Evolutionary conservation across 2,797 vertebrate genomes (phyloP).

Genomic region (Bradypodion ventrale): DNA sequence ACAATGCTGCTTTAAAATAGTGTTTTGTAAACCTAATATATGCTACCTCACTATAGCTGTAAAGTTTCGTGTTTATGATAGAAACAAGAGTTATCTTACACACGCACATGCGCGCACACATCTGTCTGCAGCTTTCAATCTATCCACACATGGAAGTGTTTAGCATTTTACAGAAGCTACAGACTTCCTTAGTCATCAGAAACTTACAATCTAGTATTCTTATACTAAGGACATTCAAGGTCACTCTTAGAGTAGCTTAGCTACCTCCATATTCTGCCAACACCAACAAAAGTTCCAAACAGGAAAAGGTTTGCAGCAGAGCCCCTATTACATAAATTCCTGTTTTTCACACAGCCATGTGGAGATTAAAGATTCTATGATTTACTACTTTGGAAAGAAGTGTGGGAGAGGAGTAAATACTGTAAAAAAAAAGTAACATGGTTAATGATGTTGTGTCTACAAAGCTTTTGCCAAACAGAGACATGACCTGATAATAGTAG

Average conservation of each 20-base stretch:
- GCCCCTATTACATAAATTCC: slow-evolving; percentile 81
- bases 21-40: slow-evolving; percentile 52
- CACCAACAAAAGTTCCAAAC: slow-evolving; percentile 77
- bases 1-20: slow-evolving; percentile 45
- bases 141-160: slow-evolving; percentile 48
- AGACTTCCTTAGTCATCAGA: slow-evolving; percentile 76
- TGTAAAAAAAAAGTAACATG: slow-evolving; percentile 69
- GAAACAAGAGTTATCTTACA: slow-evolving; percentile 43
- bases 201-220: slow-evolving; percentile 73
- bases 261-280: slow-evolving; percentile 76
- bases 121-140: neutral
- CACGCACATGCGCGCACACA: slow-evolving; percentile 24
- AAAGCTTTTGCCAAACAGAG: slow-evolving; percentile 58
- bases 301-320: slow-evolving; percentile 80
- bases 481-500: slow-evolving; percentile 55
- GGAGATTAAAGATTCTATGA: slow-evolving; percentile 74
- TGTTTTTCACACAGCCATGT: slow-evolving; percentile 78
- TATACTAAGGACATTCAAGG: slow-evolving; percentile 79
- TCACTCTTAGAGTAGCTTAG: slow-evolving; percentile 75
- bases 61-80: slow-evolving; percentile 54
- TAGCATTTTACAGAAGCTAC: slow-evolving; percentile 66
- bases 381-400: slow-evolving; percentile 71
- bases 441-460: slow-evolving; percentile 69
- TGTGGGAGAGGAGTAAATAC: slow-evolving; percentile 67
- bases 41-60: slow-evolving; percentile 32